Evolutionary conservation across 2,113 vertebrate genomes (phyloP).

Genomic region (Pseudorectes ferrugineus): DNA sequence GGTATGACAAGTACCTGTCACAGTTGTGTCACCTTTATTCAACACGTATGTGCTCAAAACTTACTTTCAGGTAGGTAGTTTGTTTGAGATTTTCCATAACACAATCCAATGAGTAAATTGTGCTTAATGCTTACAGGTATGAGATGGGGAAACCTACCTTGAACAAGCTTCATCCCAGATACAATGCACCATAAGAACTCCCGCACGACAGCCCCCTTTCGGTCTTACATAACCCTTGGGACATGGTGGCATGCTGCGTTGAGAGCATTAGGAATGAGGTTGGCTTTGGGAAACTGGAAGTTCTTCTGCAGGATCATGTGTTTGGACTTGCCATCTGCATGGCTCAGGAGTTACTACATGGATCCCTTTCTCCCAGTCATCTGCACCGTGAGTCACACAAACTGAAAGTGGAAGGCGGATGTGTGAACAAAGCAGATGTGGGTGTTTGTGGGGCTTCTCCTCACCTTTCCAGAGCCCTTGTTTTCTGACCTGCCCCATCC

Average conservation of each 20-base stretch:
- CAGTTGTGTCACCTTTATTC: background rate
- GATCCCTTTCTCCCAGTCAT: slow-evolving; percentile 38
- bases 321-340: background rate
- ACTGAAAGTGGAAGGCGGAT: background rate
- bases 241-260: background rate
- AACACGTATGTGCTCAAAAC: background rate
- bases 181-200: background rate
- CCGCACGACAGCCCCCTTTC: background rate
- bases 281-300: background rate
- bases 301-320: background rate
- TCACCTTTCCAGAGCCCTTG: background rate
- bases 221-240: background rate
- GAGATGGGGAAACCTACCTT: background rate
- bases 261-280: background rate
- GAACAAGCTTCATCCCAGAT: background rate
- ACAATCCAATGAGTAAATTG: background rate
- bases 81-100: background rate
- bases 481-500: background rate
- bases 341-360: background rate
- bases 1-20: background rate
- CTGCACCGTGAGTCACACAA: slow-evolving; percentile 19
- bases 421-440: slow-evolving; percentile 3
- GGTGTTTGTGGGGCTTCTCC: background rate
- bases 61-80: background rate
- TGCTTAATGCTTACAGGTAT: background rate